phyloP scores from a whole-genome alignment of 2,113 vertebrate genomes.

The Columba livia region DNA sequence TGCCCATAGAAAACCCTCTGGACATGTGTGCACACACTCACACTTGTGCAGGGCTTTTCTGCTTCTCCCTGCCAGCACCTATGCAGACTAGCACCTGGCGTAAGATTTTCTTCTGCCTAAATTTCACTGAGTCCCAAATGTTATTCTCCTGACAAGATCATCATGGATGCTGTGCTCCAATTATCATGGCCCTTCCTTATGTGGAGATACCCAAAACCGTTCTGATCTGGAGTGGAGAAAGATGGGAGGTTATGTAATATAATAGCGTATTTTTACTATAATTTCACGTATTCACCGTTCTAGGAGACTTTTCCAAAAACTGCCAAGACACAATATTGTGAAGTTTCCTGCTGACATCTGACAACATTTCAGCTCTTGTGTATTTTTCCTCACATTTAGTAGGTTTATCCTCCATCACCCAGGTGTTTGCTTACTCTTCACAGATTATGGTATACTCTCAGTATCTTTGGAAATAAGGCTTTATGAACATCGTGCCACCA shows the following conservation, averaged over 20 bases:
- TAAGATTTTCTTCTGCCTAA: neutral
- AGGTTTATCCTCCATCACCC: neutral
- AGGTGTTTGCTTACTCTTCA: neutral
- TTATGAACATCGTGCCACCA: accelerated
- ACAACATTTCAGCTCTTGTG: neutral
- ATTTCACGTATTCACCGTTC: neutral
- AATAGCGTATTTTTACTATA: neutral
- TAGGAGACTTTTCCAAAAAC: neutral
- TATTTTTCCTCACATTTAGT: neutral
- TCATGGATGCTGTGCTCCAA: accelerated
- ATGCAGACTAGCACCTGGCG: neutral
- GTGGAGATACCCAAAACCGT: accelerated
- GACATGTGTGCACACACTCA: accelerated
- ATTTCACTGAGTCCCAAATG: neutral
- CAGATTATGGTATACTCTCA: neutral
- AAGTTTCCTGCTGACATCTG: neutral
- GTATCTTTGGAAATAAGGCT: neutral
- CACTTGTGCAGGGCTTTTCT: neutral
- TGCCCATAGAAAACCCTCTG: neutral
- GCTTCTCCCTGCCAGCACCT: neutral
- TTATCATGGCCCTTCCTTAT: neutral
- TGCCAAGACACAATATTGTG: neutral
- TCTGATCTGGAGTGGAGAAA: neutral
- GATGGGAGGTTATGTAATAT: neutral
- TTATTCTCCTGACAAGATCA: neutral